Base-by-base conservation (phyloP, 2,113 vertebrate species). In the Solea senegalensis region DNA sequence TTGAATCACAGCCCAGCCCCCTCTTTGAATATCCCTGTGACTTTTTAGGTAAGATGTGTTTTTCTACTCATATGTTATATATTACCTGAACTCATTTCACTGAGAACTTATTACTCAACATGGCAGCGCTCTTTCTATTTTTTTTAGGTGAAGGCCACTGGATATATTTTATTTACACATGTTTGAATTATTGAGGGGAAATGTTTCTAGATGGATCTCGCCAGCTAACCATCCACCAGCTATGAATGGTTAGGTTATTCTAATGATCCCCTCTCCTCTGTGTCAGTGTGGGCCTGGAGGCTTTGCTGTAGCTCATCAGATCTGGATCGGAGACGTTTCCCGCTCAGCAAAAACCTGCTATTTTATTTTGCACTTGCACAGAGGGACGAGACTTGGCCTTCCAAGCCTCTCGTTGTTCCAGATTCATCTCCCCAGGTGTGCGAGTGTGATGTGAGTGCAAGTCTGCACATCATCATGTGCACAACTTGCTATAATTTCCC, bases 131-230 rank as follows among this genome's bases (percentile, higher is more conserved):
- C 75, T 87, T 66, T 88, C 74, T 72, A 13, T 68, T 65, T 69
- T 83, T 80, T 75, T 78, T 28, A 80, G 73, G 86, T 90, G 75
- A 84, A 80, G 82, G 84, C 72, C 69, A 80, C 78, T 74, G 21
- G 78, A 82, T 81, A 92, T 94, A 87, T 92, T 94, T 94, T 93
- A 94, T 94, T 94, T 89, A 94, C 82, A 80, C 70, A 27, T 69
- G 39, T 70, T 70, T 94, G 74, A 89, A 94, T 94, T 86, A 92
- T 94, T 94, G 78, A 93, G 57, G 26, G 15, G 16, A 66, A 72
- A 49, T 86, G 65, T 88, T 83, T 89, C 86, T 78, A 65, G 85
- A 85, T 78, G 83, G 82, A 85, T 73, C 73, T 55, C 44, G 81
- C 85, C 65, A 44, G 85, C 76, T 79, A 84, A 73, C 81, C 58